phyloP scores from a whole-genome alignment of 2,797 vertebrate genomes.

The Clarias laeviceps region DNA sequence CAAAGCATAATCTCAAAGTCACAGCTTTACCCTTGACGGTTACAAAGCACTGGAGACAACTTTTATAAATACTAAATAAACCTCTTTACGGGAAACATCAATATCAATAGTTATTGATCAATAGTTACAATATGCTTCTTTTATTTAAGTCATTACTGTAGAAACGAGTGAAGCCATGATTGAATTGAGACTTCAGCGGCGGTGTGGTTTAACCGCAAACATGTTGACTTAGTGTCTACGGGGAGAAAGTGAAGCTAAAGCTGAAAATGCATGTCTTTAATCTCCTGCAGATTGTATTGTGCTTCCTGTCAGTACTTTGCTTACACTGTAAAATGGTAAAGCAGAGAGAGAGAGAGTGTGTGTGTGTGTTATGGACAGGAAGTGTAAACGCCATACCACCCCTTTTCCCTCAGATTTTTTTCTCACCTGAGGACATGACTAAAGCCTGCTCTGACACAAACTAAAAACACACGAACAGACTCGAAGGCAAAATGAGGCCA shows the following conservation, averaged over 20 bases:
- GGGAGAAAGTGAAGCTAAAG: not conserved
- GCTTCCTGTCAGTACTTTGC: slow-evolving; percentile 3
- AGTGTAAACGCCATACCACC: not conserved
- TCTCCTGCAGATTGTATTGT: not conserved
- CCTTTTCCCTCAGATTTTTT: not conserved
- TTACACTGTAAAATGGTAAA: not conserved
- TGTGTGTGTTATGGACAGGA: not conserved
- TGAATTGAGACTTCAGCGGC: not conserved
- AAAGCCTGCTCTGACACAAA: slow-evolving; percentile 23
- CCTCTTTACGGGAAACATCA: not conserved
- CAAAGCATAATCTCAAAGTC: not conserved
- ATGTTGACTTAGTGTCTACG: not conserved
- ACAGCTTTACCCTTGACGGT: too few relatives aligned
- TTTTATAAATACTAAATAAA: not conserved
- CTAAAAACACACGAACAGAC: slow-evolving; percentile 6
- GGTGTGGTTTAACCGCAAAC: not conserved
- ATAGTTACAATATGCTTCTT: too few relatives aligned
- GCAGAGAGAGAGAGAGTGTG: too few relatives aligned
- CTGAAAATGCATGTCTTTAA: slow-evolving; percentile 1
- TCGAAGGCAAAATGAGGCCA: not conserved
- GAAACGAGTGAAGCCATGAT: not conserved
- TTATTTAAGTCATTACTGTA: not conserved
- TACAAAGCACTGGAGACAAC: not conserved
- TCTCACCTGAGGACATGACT: not conserved
- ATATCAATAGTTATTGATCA: too few relatives aligned